Conservation (phyloP, 1,140 invertebrate genomes). For the Frieseomelitta varia region DNA sequence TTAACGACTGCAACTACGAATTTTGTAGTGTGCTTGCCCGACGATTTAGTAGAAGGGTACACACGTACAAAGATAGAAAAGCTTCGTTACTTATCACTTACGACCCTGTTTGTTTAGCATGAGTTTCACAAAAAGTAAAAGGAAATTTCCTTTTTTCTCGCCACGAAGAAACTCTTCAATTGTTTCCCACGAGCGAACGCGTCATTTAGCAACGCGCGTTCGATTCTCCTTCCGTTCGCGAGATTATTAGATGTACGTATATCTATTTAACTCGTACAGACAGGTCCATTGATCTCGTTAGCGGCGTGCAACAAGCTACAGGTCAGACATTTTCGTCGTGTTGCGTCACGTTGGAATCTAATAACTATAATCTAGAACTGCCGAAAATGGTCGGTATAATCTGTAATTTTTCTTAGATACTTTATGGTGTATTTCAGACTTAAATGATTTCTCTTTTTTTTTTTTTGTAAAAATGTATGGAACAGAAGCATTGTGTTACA, state of each 20-base stretch:
- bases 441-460: no score
- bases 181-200: neutral
- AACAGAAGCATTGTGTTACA: no score
- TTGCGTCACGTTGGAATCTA: conserved; percentile 25
- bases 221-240: conserved; percentile 3
- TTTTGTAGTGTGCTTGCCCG: neutral
- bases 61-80: no score
- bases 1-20: conserved; percentile 14
- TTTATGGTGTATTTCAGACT: no score
- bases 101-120: neutral
- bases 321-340: conserved; percentile 38
- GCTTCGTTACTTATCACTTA: no score
- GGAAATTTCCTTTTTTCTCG: neutral
- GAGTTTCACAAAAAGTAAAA: neutral
- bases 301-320: conserved; percentile 33
- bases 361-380: no score
- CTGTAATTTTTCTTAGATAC: no score
- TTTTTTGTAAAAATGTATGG: no score
- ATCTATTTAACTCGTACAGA: conserved; percentile 58
- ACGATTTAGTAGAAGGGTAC: neutral
- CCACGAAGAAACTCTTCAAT: neutral
- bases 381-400: no score
- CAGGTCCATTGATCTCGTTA: conserved; percentile 73
- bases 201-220: neutral
- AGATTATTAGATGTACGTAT: conserved; percentile 12